phyloP scores from a whole-genome alignment of 1,140 invertebrate species.

The Archivesica marissinica region DNA sequence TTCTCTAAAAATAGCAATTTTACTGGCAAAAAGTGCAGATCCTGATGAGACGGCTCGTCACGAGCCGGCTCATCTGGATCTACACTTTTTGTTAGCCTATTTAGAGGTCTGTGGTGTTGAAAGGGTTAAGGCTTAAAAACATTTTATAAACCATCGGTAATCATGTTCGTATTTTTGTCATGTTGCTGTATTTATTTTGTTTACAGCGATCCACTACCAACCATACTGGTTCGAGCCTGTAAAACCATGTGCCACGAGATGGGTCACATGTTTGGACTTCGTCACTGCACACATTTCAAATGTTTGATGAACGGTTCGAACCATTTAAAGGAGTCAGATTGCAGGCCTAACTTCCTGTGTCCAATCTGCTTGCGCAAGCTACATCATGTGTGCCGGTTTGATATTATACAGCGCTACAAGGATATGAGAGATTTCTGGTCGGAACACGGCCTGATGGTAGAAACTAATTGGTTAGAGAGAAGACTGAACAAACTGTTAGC shows the following conservation, averaged over 20 bases:
- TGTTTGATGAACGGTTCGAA: constrained; percentile 78
- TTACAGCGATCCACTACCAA: constrained; percentile 37
- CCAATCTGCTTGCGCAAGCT: constrained; percentile 76
- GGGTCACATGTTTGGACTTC: constrained; percentile 74
- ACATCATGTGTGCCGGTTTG: constrained; percentile 68
- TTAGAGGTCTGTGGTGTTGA: no score
- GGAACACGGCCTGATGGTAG: constrained; percentile 23
- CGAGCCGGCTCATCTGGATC: no score
- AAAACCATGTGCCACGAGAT: constrained; percentile 76
- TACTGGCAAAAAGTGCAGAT: no score
- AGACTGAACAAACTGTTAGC: constrained; percentile 46
- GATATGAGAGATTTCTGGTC: constrained; percentile 68
- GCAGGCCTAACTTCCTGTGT: constrained; percentile 69
- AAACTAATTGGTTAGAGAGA: constrained; percentile 64
- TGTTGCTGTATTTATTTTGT: background rate
- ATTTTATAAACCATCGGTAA: no score
- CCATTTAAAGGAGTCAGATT: constrained; percentile 68
- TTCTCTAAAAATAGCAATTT: no score
- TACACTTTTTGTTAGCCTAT: no score
- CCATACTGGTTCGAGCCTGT: constrained; percentile 61
- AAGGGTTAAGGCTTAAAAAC: no score
- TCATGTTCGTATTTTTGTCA: no score
- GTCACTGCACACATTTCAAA: constrained; percentile 74
- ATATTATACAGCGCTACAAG: constrained; percentile 68
- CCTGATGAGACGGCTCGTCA: no score